Percentiles rank a stretch among this genome's conserved stretches.
phyloP scores from a whole-genome alignment of 1,140 invertebrate genomes.

The Bactericera cockerelli region DNA sequence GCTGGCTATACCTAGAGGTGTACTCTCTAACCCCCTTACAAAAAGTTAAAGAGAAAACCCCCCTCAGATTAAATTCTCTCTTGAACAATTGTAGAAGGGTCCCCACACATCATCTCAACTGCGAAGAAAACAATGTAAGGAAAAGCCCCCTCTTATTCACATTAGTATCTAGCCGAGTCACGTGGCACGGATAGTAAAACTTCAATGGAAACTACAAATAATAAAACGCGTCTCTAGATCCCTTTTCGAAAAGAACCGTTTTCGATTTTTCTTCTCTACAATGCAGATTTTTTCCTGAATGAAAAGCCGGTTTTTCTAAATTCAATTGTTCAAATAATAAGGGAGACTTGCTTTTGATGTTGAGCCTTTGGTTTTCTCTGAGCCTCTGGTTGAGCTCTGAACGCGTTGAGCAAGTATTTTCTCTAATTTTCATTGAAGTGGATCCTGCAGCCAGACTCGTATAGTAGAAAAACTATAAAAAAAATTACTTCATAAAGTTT shows the following conservation, averaged over 20 bases:
- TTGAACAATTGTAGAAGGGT: conserved; percentile 3
- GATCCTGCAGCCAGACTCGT: no score
- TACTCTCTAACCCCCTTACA: neutral
- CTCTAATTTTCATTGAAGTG: no score
- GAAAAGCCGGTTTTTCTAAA: neutral
- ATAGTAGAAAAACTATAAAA: no score
- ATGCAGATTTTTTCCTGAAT: no score
- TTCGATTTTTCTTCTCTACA: neutral
- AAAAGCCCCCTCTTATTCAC: neutral
- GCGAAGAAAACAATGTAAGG: neutral
- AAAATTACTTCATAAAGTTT: no score
- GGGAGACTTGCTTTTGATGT: neutral
- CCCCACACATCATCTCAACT: neutral
- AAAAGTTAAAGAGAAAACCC: conserved; percentile 8
- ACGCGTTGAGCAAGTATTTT: no score
- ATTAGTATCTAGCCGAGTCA: neutral
- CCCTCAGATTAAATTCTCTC: neutral
- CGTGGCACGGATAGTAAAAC: conserved; percentile 2
- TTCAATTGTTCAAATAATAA: conserved; percentile 1
- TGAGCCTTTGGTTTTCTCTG: neutral
- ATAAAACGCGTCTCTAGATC: neutral
- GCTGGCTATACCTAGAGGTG: neutral
- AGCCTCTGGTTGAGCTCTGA: no score
- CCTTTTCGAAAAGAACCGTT: neutral
- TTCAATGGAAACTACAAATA: conserved; percentile 5